Conservation (phyloP, 2,113 vertebrate genomes). For the Salvelinus namaycush region DNA sequence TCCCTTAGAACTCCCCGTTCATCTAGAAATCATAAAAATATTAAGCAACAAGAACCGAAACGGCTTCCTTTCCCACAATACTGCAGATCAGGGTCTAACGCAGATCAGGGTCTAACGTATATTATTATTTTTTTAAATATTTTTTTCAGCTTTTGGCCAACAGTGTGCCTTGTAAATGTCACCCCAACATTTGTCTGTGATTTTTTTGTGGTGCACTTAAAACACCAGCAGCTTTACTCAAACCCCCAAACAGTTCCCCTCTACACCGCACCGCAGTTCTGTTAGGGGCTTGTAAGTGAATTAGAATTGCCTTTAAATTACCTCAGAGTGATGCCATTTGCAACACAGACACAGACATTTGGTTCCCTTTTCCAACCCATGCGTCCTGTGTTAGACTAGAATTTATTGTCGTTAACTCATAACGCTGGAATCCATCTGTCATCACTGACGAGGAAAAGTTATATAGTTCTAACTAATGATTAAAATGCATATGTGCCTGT, state of each 20-base stretch:
- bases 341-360: too few species aligned
- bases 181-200: conserved; percentile 26
- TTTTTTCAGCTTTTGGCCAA: conserved; percentile 17
- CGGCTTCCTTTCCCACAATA: conserved; percentile 54
- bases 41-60: conserved; percentile 35
- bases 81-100: conserved; percentile 20
- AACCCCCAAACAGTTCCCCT: conserved; percentile 24
- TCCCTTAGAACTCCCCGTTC: conserved; percentile 54
- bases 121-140: too few species aligned
- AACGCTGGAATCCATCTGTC: conserved; percentile 18
- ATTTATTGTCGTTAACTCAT: conserved; percentile 31
- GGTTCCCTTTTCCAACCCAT: neutral
- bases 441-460: conserved; percentile 25
- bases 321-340: conserved; percentile 11
- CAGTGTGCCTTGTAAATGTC: conserved; percentile 36
- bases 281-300: too few species aligned
- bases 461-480: neutral
- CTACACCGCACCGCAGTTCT: neutral
- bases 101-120: conserved; percentile 13
- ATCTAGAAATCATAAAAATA: conserved; percentile 53
- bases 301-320: too few species aligned
- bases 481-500: conserved; percentile 16
- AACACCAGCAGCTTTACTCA: conserved; percentile 32
- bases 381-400: neutral
- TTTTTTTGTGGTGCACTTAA: neutral